A percentile compares a stretch with the other conserved stretches of the same genome.
Conservation (phyloP, 2,888 invertebrate species). For the Baronia brevicornis region DNA sequence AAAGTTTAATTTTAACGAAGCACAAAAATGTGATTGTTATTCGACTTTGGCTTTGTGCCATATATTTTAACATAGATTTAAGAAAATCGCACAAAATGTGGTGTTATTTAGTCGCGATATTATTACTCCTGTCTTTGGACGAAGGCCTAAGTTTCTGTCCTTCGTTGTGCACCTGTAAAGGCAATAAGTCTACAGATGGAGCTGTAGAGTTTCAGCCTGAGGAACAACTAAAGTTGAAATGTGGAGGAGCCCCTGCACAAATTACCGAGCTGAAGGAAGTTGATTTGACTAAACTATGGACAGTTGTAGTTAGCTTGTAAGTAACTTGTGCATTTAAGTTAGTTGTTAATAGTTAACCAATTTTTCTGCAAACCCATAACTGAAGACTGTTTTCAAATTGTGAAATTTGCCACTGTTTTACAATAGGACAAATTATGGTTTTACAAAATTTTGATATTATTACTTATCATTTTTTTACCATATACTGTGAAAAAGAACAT, state of each 20-base stretch:
- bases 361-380: too few relatives aligned
- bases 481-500: too few relatives aligned
- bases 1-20: conserved; percentile 44
- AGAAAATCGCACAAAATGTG: conserved; percentile 53
- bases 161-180: conserved; percentile 73
- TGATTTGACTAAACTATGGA: conserved; percentile 76
- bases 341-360: too few relatives aligned
- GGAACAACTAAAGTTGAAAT: conserved; percentile 77
- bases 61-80: conserved; percentile 52
- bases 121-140: conserved; percentile 37
- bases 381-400: not conserved
- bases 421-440: not conserved
- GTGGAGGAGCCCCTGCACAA: conserved; percentile 76
- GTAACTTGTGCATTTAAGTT: conserved; percentile 31
- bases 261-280: conserved; percentile 78
- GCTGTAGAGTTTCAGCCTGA: conserved; percentile 69
- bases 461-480: too few relatives aligned
- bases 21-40: conserved; percentile 67
- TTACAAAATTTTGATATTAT: too few relatives aligned
- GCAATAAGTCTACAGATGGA: conserved; percentile 72
- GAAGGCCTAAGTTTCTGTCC: conserved; percentile 50
- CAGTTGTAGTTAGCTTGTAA: conserved; percentile 80
- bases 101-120: conserved; percentile 39
- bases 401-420: not conserved
- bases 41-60: conserved; percentile 70